phyloP scores from a whole-genome alignment of 2,797 vertebrate species.

The Perodicticus potto region DNA sequence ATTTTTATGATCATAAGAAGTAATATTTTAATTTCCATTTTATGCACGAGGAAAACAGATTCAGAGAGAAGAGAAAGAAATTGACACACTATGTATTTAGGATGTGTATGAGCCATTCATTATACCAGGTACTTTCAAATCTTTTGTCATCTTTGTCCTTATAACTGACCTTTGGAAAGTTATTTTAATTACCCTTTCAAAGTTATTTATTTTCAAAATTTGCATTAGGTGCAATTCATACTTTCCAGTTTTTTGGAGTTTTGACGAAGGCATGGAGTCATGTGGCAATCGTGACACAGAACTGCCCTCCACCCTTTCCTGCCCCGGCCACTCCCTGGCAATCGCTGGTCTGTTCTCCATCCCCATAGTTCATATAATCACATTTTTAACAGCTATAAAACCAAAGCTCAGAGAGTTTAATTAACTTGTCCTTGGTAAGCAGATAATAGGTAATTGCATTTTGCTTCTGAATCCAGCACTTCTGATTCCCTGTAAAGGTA shows the following conservation, averaged over 20 bases:
- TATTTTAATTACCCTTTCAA: not conserved
- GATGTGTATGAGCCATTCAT: not conserved
- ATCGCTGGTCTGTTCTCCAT: not conserved
- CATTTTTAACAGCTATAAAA: conserved; percentile 12
- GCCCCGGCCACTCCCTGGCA: not conserved
- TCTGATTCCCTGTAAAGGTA: not conserved
- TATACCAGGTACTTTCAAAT: not conserved
- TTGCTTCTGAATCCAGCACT: conserved; percentile 51
- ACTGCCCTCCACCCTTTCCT: not conserved
- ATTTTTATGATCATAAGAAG: not conserved
- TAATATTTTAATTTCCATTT: conserved; percentile 26
- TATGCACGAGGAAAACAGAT: not conserved
- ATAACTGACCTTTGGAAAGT: not conserved
- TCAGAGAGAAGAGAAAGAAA: not conserved
- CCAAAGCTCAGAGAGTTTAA: conserved; percentile 3
- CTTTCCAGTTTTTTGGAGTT: not conserved
- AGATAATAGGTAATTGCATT: not conserved
- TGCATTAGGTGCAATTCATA: not conserved
- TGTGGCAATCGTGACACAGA: not conserved
- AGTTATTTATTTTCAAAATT: not conserved
- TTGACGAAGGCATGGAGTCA: not conserved
- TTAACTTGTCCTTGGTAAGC: not conserved
- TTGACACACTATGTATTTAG: not conserved
- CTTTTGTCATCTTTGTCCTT: not conserved
- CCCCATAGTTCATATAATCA: not conserved